Evolutionary conservation across 2,113 vertebrate genomes (phyloP).

Genomic region (Todiramphus saurophagus): DNA sequence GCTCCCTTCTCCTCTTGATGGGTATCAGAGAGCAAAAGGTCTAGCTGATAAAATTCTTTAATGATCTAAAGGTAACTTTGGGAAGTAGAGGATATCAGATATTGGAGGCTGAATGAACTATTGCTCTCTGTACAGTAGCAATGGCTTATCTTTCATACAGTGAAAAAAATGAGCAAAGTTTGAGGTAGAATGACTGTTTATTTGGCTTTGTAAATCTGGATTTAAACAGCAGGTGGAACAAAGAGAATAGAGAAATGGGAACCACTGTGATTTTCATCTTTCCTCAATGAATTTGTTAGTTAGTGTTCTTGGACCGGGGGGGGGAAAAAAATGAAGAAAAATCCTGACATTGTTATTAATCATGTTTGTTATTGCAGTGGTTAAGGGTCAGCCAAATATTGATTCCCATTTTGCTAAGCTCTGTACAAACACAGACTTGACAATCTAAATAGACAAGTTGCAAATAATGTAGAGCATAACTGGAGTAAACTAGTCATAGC

Average conservation of each 20-base stretch:
- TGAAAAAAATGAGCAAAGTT: constrained; percentile 8
- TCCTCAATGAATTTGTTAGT: background rate
- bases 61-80: constrained; percentile 64
- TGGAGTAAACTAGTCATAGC: background rate
- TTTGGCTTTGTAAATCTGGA: constrained; percentile 22
- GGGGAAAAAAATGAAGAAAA: background rate
- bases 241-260: background rate
- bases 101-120: constrained; percentile 50
- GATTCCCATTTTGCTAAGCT: background rate
- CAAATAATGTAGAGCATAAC: background rate
- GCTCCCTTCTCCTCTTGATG: constrained; percentile 50
- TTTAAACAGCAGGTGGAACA: background rate
- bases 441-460: background rate
- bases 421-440: background rate
- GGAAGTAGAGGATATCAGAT: constrained; percentile 59
- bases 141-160: constrained; percentile 45
- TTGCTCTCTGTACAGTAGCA: constrained; percentile 32
- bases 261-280: background rate
- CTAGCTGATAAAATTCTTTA: constrained; percentile 68
- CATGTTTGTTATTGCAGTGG: background rate
- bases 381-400: constrained; percentile 19
- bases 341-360: background rate
- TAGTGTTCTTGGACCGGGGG: background rate
- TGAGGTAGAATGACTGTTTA: background rate
- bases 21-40: constrained; percentile 64